These are phyloP conservation scores for Orientallactaga bullata DNA, from an alignment of 2,113 vertebrate genomes.

Conservation along the genomic window DNA sequence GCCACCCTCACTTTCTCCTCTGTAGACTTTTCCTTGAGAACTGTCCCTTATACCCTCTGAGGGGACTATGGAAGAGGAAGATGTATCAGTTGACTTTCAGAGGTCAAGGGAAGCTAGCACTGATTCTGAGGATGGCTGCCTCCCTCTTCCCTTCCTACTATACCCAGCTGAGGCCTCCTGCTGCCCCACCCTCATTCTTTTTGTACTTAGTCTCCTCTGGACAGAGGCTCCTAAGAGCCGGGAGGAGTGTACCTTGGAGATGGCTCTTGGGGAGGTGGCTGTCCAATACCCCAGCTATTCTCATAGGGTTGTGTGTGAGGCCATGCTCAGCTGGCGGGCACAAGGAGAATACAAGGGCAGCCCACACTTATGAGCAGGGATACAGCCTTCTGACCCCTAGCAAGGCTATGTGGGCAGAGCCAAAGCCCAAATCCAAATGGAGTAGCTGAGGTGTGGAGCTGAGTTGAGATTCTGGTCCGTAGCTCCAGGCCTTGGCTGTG, in stretches of 20 bases:
- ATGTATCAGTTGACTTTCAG: constrained; percentile 36
- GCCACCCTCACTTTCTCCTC: neutral
- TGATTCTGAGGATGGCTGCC: neutral
- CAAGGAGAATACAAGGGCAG: neutral
- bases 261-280: neutral
- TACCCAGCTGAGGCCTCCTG: neutral
- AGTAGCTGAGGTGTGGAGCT: neutral
- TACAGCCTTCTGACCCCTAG: neutral
- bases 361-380: neutral
- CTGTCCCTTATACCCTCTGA: neutral
- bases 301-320: neutral
- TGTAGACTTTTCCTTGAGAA: constrained; percentile 18
- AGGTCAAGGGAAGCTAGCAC: neutral
- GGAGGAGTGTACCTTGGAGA: neutral
- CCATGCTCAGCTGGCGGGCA: neutral
- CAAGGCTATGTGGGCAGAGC: neutral
- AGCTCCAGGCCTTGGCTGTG: neutral
- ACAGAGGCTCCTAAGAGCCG: neutral
- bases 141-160: neutral
- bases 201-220: neutral
- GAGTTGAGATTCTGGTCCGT: neutral
- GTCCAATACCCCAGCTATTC: neutral
- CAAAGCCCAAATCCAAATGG: neutral
- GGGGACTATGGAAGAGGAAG: neutral
- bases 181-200: neutral